Evolutionary conservation across 2,888 invertebrate species (phyloP).

Genomic region (Mimumesa dahlbomi): DNA sequence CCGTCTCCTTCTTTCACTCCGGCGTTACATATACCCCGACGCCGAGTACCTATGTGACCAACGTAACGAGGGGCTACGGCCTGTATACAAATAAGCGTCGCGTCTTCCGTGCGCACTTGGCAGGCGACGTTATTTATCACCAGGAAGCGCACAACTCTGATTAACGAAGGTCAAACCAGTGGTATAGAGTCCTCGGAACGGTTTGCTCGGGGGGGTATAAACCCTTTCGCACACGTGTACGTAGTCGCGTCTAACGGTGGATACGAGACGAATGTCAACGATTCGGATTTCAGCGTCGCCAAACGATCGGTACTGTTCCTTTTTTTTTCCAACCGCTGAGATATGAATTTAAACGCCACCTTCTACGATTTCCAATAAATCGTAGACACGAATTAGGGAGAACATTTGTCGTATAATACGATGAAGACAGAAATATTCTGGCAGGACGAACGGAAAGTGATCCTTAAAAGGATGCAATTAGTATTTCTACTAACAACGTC

Average conservation of each 20-base stretch:
- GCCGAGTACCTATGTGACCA: slow-evolving; percentile 47
- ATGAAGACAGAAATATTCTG: too few relatives aligned
- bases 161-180: slow-evolving; percentile 77
- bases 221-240: slow-evolving; percentile 35
- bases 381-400: too few relatives aligned
- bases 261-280: too few relatives aligned
- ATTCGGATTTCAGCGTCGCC: too few relatives aligned
- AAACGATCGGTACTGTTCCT: too few relatives aligned
- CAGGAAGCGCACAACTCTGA: slow-evolving; percentile 76
- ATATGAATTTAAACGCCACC: too few relatives aligned
- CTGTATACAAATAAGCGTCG: slow-evolving; percentile 73
- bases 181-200: slow-evolving; percentile 48
- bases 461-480: neutral
- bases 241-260: too few relatives aligned
- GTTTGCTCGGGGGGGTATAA: slow-evolving; percentile 28
- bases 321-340: too few relatives aligned
- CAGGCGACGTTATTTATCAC: slow-evolving; percentile 77
- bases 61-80: slow-evolving; percentile 63
- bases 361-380: too few relatives aligned
- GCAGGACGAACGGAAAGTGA: too few relatives aligned
- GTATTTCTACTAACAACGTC: neutral
- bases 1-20: slow-evolving; percentile 13
- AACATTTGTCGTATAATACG: too few relatives aligned
- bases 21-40: slow-evolving; percentile 45
- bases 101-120: slow-evolving; percentile 65